phyloP scores from a whole-genome alignment of 2,113 vertebrate genomes.

The Perca flavescens region DNA sequence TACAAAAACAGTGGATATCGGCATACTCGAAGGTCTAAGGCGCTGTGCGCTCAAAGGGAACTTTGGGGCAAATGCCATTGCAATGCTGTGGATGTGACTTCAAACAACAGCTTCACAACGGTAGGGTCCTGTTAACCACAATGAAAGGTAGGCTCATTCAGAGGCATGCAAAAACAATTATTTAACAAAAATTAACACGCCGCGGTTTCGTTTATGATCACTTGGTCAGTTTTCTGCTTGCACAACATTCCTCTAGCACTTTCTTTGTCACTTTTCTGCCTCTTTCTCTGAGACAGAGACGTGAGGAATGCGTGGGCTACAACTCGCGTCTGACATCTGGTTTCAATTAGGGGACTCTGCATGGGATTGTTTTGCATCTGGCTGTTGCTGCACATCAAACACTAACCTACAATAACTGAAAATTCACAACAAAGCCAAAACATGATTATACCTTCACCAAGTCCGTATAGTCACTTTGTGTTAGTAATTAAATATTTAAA shows the following conservation, averaged over 20 bases:
- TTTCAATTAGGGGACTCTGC: slow-evolving; percentile 87
- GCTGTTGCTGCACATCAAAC: slow-evolving; percentile 60
- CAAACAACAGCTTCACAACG: slow-evolving; percentile 49
- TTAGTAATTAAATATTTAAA: not conserved
- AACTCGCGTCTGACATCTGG: slow-evolving; percentile 89
- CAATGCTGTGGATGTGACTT: slow-evolving; percentile 80
- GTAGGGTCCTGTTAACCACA: slow-evolving; percentile 56
- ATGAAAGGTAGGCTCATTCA: slow-evolving; percentile 83
- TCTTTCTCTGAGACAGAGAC: slow-evolving; percentile 47
- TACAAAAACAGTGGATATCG: slow-evolving; percentile 10
- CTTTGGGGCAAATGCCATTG: slow-evolving; percentile 60
- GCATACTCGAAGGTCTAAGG: slow-evolving; percentile 9
- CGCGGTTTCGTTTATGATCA: not conserved
- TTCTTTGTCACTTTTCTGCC: slow-evolving; percentile 44
- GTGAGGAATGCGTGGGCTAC: slow-evolving; percentile 79
- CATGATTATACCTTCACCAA: not conserved
- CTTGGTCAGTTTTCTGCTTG: not conserved
- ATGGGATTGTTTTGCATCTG: slow-evolving; percentile 88
- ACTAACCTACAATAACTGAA: slow-evolving; percentile 7
- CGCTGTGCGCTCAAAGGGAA: slow-evolving; percentile 19
- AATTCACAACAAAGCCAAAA: not conserved
- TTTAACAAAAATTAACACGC: not conserved
- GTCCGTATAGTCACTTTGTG: not conserved
- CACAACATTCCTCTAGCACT: not conserved
- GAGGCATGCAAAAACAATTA: not conserved